These are phyloP conservation scores for Thera obeliscata DNA, from an alignment of 2,888 invertebrate genomes.

Conservation along the genomic window DNA sequence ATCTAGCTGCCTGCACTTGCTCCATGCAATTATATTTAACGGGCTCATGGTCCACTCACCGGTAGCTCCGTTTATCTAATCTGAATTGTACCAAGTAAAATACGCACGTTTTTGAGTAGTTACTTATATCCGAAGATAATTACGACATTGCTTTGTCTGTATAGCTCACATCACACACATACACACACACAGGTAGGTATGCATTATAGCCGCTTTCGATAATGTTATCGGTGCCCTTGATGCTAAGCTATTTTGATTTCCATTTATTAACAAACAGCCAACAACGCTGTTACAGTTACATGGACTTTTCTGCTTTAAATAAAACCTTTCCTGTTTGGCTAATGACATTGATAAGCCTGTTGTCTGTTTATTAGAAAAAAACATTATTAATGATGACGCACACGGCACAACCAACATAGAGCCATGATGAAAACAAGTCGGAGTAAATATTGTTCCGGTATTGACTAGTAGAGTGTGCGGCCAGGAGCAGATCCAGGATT, in stretches of 20 bases:
- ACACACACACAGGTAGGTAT: slow-evolving; percentile 4
- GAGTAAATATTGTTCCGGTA: slow-evolving; percentile 19
- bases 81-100: slow-evolving; percentile 38
- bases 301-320: slow-evolving; percentile 23
- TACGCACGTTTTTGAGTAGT: slow-evolving; percentile 29
- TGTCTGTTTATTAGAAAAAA: slow-evolving; percentile 36
- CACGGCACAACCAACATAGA: slow-evolving; percentile 8
- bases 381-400: slow-evolving; percentile 38
- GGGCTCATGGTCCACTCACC: slow-evolving; percentile 39
- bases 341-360: slow-evolving; percentile 39
- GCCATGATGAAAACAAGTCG: slow-evolving; percentile 23
- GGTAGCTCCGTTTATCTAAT: slow-evolving; percentile 50
- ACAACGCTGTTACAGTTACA: slow-evolving; percentile 20
- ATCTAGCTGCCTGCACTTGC: slow-evolving; percentile 42
- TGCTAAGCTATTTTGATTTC: slow-evolving; percentile 39
- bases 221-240: slow-evolving; percentile 56
- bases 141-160: slow-evolving; percentile 43
- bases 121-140: slow-evolving; percentile 32
- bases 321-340: slow-evolving; percentile 39
- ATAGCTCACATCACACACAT: slow-evolving; percentile 22
- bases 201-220: slow-evolving; percentile 45
- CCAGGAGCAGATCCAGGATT: too few species aligned
- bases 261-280: slow-evolving; percentile 26
- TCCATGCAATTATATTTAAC: slow-evolving; percentile 38
- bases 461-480: background rate